Base-by-base conservation (phyloP, 2,888 invertebrate genomes). In the Drosophila nr. perissopoda region DNA sequence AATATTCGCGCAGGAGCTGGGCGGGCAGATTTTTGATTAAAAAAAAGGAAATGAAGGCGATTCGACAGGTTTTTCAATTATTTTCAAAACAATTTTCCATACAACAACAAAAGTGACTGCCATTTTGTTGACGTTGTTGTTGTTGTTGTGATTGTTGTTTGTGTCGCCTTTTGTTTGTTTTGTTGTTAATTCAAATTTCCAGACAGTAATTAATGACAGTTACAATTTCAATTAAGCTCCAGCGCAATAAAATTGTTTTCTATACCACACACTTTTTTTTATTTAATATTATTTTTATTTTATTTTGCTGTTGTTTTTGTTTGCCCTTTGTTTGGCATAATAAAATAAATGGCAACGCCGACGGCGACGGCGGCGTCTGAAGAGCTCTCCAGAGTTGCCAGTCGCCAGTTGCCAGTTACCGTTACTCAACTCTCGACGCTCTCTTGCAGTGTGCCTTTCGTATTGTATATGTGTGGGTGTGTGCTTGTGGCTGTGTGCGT, bases 141-240 rank as follows among this genome's bases (percentile, higher is more conserved):
- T 60, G 60, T 51, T 71, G 61, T 51, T 63, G 52, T 53, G 62
- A 56, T 68, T 82, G 64, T 71, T 80, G 76, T 76, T 78, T 73
- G 58, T 73, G 66, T 40, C 45, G 68, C 33, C 38, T 6, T 61
- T 77, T 78, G 77, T 78, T 80, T 72, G 76, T 42, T 62, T 70
- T 75, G 87, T 87, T 78, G 78, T 82, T 85, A 87, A 81, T 89
- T 87, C 84, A 90, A 89, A 91, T 83, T 90, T 81, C 78, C 90
- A 92, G 92, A 92, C 92, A 91, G 89, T 92, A 92, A 92, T 92
- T 92, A 92, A 92, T 92, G 92, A 92, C 92, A 92, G 92, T 92
- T 92, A 90, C 92, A 90, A 91, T 91, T 80, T 87, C 81, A 84
- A 90, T 91, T 89, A 90, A 80, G 90, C 79, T 54, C 72, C 74